Evolutionary conservation across 2,797 vertebrate genomes (phyloP).

Genomic region (Hafferia zeledoni): DNA sequence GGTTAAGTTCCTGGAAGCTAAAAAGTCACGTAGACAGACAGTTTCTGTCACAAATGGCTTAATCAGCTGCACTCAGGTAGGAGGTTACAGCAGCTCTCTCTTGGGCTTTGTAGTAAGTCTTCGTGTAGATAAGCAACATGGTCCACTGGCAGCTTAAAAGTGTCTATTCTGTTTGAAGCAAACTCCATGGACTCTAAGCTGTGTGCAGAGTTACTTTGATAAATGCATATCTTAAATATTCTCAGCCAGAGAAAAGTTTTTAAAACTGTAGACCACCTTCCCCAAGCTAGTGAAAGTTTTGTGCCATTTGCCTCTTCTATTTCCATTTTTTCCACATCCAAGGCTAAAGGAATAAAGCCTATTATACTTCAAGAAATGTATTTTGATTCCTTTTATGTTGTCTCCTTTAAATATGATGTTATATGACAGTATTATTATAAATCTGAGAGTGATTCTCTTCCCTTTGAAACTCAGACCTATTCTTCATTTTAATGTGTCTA

Average conservation of each 20-base stretch:
- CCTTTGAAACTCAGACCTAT: conserved; percentile 56
- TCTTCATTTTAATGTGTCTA: conserved; percentile 55
- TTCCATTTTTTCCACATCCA: not conserved
- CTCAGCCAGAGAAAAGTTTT: conserved; percentile 43
- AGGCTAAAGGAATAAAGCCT: conserved; percentile 32
- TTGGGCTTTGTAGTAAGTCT: conserved; percentile 63
- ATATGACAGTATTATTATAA: conserved; percentile 47
- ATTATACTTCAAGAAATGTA: conserved; percentile 33
- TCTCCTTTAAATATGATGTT: conserved; percentile 32
- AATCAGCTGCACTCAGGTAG: conserved; percentile 54
- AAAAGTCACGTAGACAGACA: conserved; percentile 21
- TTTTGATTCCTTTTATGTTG: conserved; percentile 56
- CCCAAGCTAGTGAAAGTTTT: conserved; percentile 7
- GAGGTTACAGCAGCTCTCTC: conserved; percentile 36
- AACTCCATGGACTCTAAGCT: conserved; percentile 40
- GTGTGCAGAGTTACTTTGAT: conserved; percentile 60
- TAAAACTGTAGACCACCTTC: conserved; percentile 8
- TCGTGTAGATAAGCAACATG: conserved; percentile 35
- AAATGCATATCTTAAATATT: conserved; percentile 58
- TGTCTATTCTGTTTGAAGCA: conserved; percentile 42
- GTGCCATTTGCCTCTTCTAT: not conserved
- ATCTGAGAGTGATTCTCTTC: conserved; percentile 30
- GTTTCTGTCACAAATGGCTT: conserved; percentile 46
- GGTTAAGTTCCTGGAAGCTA: conserved; percentile 33
- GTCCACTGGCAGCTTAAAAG: conserved; percentile 55